A percentile compares a stretch with the other conserved stretches of the same genome.
Conservation (phyloP, 2,888 invertebrate species). For the Metellina segmentata region DNA sequence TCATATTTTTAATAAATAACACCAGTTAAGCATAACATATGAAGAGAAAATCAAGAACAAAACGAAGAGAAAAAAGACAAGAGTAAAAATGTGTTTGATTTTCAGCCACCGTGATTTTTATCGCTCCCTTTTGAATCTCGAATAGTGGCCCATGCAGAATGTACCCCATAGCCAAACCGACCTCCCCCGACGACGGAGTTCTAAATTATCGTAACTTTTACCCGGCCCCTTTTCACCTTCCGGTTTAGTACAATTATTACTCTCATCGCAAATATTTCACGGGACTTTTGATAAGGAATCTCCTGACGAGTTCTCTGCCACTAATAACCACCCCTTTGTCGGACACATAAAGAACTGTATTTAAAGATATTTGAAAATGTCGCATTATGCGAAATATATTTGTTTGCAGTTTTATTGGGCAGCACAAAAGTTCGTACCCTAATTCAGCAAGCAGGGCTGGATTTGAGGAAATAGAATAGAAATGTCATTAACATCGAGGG, state of each 20-base stretch:
- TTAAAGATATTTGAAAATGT: slow-evolving; percentile 54
- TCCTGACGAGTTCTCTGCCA: slow-evolving; percentile 25
- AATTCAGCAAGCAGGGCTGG: neutral
- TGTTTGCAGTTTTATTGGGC: slow-evolving; percentile 18
- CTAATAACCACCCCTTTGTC: slow-evolving; percentile 43
- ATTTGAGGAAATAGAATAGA: neutral
- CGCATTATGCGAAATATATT: slow-evolving; percentile 28
- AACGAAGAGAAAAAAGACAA: too few species aligned
- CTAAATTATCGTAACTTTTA: neutral
- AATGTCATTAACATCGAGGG: neutral
- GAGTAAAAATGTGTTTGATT: too few species aligned
- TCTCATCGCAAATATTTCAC: slow-evolving; percentile 38
- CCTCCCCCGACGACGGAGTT: too few species aligned
- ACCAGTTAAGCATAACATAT: too few species aligned
- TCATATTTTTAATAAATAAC: too few species aligned
- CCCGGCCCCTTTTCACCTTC: slow-evolving; percentile 34
- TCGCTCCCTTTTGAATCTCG: too few species aligned
- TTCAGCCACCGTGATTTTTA: too few species aligned
- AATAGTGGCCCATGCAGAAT: too few species aligned
- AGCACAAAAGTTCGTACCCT: neutral
- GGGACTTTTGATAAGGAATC: slow-evolving; percentile 57
- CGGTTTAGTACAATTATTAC: slow-evolving; percentile 50
- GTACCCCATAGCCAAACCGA: too few species aligned
- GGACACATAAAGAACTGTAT: slow-evolving; percentile 57
- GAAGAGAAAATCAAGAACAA: too few species aligned